phyloP scores from a whole-genome alignment of 1,140 invertebrate species.

The Bombus difficillimus region DNA sequence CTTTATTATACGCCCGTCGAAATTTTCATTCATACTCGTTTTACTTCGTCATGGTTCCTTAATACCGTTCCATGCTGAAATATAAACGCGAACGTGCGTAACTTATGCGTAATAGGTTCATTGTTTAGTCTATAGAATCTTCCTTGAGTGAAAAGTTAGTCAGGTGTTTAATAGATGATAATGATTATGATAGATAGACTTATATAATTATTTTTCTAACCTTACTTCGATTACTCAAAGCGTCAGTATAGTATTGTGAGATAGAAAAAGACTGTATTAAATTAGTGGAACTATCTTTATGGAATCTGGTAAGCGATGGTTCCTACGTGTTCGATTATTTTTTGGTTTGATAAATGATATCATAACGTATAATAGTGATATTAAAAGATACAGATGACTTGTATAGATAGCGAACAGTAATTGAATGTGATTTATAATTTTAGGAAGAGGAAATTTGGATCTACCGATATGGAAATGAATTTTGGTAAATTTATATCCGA shows the following conservation, averaged over 20 bases:
- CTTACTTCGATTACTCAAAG: not conserved
- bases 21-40: conserved; percentile 65
- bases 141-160: not conserved
- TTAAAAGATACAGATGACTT: not conserved
- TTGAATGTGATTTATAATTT: not conserved
- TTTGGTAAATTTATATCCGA: not conserved
- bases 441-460: not conserved
- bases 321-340: not conserved
- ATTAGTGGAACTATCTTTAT: not conserved
- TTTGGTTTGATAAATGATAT: not conserved
- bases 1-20: conserved; percentile 61
- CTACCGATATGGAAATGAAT: not conserved
- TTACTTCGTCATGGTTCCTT: conserved; percentile 53
- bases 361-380: not conserved
- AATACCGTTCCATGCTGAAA: not conserved
- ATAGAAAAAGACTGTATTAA: not conserved
- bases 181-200: not conserved
- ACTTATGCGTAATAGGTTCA: not conserved
- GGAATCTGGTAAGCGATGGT: not conserved
- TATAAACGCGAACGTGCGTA: not conserved
- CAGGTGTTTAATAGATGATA: too few species aligned
- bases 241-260: not conserved
- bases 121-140: not conserved
- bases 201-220: not conserved
- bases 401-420: not conserved